Base-by-base conservation (phyloP, 1,140 invertebrate genomes). In the Anastatus disparis region DNA sequence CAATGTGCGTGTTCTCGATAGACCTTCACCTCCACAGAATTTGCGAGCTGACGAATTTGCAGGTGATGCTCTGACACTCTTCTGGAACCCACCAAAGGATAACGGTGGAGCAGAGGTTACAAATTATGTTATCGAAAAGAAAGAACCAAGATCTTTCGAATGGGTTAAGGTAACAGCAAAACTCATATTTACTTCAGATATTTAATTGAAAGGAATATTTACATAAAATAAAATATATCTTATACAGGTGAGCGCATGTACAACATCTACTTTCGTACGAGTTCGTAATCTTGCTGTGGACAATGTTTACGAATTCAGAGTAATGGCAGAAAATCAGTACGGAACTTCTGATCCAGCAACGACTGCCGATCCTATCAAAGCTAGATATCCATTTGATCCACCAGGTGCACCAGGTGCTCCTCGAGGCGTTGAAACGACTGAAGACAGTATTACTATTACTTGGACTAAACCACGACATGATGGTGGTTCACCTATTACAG, bases 311-410 rank as follows among this genome's bases (percentile, higher is more conserved):
- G 97, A 99, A 75, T 99, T 99, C 90, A 90, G 97, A 69, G 97
- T 99, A 2, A 93, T 96, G 89, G 97, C 97, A 62, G 97, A 99
- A 84, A 99, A 99, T 85, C 91, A 96, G 78, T 97, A 98, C 79
- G 98, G 97, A 42, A 91, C 94, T 66, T 97, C 96, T 27, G 97
- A 99, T 74, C 95, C 97, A 8, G 93, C 93, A 10, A 90, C 89
- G 35, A 97, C 96, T 0, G 89, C 89, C 17, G 94, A 97, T 82
- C 93, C 97, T 13, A 94, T 99, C 74, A 91, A 90, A 73, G 97
- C 97, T 0, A 95, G 96, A 87, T 94, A 97, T 93, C 96, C 97
- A 78, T 99, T 97, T 86, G 95, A 98, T 88, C 90, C 92, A 58
- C 97, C 97, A 3, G 94, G 93, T 50, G 90, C 95, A 10, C 97